Percentiles rank a stretch among this genome's conserved stretches.
phyloP scores from a whole-genome alignment of 2,797 vertebrate species.

The Neomorphus geoffroyi region DNA sequence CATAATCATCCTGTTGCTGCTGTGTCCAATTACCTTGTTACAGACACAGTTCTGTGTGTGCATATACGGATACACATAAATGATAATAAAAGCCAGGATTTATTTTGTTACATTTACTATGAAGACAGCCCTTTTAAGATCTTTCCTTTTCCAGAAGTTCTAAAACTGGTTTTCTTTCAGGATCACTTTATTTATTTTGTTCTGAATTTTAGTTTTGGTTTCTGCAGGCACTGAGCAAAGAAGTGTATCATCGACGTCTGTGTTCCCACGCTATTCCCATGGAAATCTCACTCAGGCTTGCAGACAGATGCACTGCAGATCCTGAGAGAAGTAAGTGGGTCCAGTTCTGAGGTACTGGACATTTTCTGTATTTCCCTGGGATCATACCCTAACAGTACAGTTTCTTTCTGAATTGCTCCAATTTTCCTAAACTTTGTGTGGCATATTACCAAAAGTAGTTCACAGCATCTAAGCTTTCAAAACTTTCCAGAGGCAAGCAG shows the following conservation, averaged over 20 bases:
- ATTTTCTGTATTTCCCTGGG: background rate
- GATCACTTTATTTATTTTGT: background rate
- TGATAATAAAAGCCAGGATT: background rate
- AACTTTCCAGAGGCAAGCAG: conserved; percentile 21
- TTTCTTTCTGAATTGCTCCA: background rate
- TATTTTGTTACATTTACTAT: background rate
- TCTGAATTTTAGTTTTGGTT: conserved; percentile 40
- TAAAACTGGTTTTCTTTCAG: background rate
- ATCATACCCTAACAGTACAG: background rate
- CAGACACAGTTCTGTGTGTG: background rate
- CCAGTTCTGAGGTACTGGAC: background rate
- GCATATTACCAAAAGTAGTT: background rate
- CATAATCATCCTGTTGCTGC: background rate
- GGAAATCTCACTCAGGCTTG: conserved; percentile 3
- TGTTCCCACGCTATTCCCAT: conserved; percentile 46
- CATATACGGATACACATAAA: background rate
- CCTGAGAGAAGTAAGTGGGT: background rate
- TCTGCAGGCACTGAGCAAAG: background rate
- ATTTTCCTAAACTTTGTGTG: conserved; percentile 13
- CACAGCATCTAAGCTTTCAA: conserved; percentile 25
- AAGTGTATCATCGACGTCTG: background rate
- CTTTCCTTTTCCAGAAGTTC: background rate
- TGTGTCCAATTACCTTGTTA: background rate
- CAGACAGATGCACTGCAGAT: conserved; percentile 10
- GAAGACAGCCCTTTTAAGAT: background rate